Evolutionary conservation across 2,888 invertebrate genomes (phyloP), one percentile per base, ranked within the genome.

Genomic region (Rhingia rostrata): DNA sequence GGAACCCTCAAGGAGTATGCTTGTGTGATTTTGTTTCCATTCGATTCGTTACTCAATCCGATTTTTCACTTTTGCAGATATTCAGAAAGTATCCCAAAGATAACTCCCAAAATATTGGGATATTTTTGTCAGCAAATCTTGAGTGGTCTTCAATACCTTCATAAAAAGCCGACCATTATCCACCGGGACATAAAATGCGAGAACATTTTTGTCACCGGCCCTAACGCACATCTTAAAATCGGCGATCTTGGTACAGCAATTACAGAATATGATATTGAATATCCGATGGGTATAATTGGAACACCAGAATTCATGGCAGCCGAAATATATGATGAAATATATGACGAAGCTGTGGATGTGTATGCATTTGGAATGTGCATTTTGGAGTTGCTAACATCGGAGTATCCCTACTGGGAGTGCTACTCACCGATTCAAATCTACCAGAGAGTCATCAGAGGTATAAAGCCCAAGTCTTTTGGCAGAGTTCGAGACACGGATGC

Each of bases 281-380:
- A 98, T 92, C 99, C 99, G 41, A 99, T 99, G 92, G 98, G 98
- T 88, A 98, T 99, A 79, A 98, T 98, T 88, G 97, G 97, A 94
- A 91, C 92, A 91, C 91, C 89, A 10, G 90, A 90, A 87, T 91
- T 90, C 87, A 91, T 91, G 90, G 99, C 98, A 43, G 98, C 99
- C 0, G 99, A 99, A 93, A 97, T 99, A 98, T 99, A 99, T 92
- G 99, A 99, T 90, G 99, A 99, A 92, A 98, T 98, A 92, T 99
- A 99, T 92, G 99, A 99, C 92, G 99, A 99, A 92, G 96, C 96
- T 6, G 99, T 99, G 12, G 99, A 99, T 91, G 98, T 99, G 74
- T 99, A 99, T 92, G 99, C 99, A 10, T 99, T 99, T 92, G 99
- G 99, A 51, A 99, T 99, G 99, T 99, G 99, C 92, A 98, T 99